Evolutionary conservation across 2,113 vertebrate genomes (phyloP).

Genomic region (Lepidothrix coronata): DNA sequence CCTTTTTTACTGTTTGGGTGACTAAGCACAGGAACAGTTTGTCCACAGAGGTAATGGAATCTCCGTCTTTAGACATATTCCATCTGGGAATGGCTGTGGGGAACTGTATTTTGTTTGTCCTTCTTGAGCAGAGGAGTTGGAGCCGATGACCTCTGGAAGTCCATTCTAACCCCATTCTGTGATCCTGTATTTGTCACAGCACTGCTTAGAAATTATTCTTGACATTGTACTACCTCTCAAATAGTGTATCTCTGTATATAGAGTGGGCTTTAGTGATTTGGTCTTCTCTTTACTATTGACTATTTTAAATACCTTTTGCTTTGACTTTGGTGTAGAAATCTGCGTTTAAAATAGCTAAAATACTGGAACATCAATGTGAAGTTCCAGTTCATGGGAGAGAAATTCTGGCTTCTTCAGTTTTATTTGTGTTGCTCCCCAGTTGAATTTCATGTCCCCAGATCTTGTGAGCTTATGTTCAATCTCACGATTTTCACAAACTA

Average conservation of each 20-base stretch:
- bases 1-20: background rate
- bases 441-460: background rate
- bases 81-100: fast-evolving
- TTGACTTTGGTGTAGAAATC: background rate
- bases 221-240: background rate
- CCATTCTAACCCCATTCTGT: background rate
- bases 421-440: background rate
- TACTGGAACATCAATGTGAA: background rate
- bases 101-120: background rate
- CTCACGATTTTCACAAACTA: background rate
- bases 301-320: background rate
- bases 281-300: background rate
- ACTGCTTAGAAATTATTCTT: background rate
- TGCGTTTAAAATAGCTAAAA: background rate
- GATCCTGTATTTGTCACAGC: background rate
- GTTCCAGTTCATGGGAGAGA: background rate
- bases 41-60: background rate
- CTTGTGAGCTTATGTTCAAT: background rate
- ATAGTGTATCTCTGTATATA: background rate
- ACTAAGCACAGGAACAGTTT: background rate
- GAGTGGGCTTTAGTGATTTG: background rate
- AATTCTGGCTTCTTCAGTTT: background rate
- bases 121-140: background rate
- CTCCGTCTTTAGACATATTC: background rate
- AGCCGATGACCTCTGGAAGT: background rate